These are phyloP conservation scores for Trilocha varians DNA, from an alignment of 2,888 invertebrate genomes.

Conservation along the genomic window DNA sequence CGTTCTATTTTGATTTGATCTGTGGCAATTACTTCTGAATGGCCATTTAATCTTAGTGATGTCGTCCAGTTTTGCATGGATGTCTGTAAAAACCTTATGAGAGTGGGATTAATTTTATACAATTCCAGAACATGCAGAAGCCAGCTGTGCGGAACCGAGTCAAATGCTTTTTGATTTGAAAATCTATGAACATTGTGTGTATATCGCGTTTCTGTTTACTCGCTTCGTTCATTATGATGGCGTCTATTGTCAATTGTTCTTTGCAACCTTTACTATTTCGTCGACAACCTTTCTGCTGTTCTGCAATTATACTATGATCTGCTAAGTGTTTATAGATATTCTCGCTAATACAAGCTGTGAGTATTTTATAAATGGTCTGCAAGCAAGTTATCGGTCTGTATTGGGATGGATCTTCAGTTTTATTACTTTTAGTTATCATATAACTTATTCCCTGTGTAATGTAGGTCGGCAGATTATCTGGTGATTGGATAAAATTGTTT, in stretches of 20 bases:
- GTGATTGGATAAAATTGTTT: constrained; percentile 9
- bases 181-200: constrained; percentile 3
- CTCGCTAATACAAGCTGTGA: constrained; percentile 14
- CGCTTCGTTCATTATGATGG: neutral
- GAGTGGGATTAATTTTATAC: constrained; percentile 8
- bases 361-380: too few relatives aligned
- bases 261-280: constrained; percentile 13
- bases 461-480: constrained; percentile 8
- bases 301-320: constrained; percentile 13
- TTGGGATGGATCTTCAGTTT: constrained; percentile 13
- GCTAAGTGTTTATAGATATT: constrained; percentile 11
- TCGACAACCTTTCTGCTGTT: constrained; percentile 17
- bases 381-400: constrained; percentile 22
- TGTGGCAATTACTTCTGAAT: neutral
- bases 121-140: constrained; percentile 5
- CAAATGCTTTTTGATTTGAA: constrained; percentile 3
- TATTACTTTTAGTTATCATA: constrained; percentile 16
- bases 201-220: constrained; percentile 3
- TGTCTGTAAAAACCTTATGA: constrained; percentile 4
- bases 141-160: constrained; percentile 3
- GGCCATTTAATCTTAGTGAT: neutral
- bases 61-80: constrained; percentile 8
- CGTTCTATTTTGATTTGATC: constrained; percentile 5
- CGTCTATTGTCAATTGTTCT: constrained; percentile 15
- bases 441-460: constrained; percentile 13